These are phyloP conservation scores for Rambutsinella grinnellia DNA, from an alignment of 2,888 invertebrate genomes.

Conservation along the genomic window DNA sequence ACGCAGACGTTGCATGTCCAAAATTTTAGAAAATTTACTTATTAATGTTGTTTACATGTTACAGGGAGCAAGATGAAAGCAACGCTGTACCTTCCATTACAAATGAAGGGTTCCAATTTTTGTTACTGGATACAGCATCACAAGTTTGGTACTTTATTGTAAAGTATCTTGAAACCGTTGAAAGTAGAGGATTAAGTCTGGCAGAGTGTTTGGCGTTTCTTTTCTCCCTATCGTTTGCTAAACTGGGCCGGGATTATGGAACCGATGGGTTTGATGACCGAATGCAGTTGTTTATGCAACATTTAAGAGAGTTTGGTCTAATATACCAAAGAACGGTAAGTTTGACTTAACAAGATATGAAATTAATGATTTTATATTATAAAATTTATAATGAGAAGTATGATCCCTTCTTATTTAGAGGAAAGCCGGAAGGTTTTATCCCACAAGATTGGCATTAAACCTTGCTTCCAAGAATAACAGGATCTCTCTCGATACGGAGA, in stretches of 20 bases:
- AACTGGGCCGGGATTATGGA: constrained; percentile 95
- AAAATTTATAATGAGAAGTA: neutral
- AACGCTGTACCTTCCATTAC: constrained; percentile 91
- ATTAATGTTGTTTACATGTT: constrained; percentile 51
- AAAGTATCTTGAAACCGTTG: constrained; percentile 94
- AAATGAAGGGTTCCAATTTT: constrained; percentile 95
- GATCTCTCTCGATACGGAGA: constrained; percentile 67
- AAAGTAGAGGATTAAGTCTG: constrained; percentile 86
- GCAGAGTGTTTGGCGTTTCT: constrained; percentile 94
- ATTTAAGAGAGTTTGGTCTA: constrained; percentile 95
- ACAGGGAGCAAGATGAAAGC: constrained; percentile 77
- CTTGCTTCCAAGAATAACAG: constrained; percentile 77
- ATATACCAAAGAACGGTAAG: constrained; percentile 94
- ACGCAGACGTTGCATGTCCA: no score
- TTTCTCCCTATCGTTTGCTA: constrained; percentile 96
- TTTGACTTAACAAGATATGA: neutral
- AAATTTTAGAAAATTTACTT: neutral
- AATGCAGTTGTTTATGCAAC: constrained; percentile 91
- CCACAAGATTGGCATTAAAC: constrained; percentile 91
- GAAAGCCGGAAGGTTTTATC: constrained; percentile 93
- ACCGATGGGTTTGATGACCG: constrained; percentile 93
- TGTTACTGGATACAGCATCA: constrained; percentile 91
- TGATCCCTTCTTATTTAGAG: constrained; percentile 72
- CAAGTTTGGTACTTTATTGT: constrained; percentile 98
- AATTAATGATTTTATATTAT: neutral